Evolutionary conservation across 2,888 invertebrate species (phyloP).

Genomic region (Lampropteryx suffumata): DNA sequence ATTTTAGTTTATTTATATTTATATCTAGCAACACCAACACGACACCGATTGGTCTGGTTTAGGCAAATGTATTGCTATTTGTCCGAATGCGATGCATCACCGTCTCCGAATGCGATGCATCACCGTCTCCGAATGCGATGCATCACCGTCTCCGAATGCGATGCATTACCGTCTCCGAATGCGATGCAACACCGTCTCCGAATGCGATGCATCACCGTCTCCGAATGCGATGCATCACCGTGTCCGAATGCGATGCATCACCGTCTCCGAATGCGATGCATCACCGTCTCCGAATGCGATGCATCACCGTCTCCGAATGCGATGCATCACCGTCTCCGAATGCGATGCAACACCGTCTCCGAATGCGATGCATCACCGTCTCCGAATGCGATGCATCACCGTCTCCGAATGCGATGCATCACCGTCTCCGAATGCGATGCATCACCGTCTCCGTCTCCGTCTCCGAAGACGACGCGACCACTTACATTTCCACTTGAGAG

Average conservation of each 20-base stretch:
- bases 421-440: conserved; percentile 32
- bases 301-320: background rate
- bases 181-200: conserved; percentile 13
- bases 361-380: no score
- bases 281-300: conserved; percentile 31
- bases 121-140: no score
- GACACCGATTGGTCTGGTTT: conserved; percentile 76
- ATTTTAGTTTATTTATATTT: conserved; percentile 39
- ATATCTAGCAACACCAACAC: conserved; percentile 71
- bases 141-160: conserved; percentile 29
- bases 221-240: no score
- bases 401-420: no score
- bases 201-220: conserved; percentile 21
- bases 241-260: conserved; percentile 33
- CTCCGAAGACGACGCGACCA: conserved; percentile 22
- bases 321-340: conserved; percentile 21
- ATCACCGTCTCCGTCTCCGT: background rate
- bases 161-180: conserved; percentile 4
- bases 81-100: conserved; percentile 30
- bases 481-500: conserved; percentile 18
- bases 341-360: conserved; percentile 15
- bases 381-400: conserved; percentile 28
- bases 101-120: no score
- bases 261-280: no score
- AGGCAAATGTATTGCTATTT: conserved; percentile 69